Conservation (phyloP, 2,797 vertebrate genomes). For the Hemibagrus guttatus region DNA sequence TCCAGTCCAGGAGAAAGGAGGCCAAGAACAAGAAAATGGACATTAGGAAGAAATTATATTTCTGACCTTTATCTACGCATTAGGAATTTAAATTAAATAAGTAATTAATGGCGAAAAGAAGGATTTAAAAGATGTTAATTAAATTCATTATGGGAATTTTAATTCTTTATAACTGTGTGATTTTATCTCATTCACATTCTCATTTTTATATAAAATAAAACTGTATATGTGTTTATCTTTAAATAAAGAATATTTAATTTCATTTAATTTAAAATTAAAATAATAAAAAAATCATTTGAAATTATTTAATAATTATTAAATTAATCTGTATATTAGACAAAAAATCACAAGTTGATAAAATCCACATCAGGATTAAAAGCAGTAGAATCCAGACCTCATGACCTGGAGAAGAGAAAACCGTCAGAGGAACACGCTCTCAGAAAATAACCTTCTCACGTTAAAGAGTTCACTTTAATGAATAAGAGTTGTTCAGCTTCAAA, state of each 20-base stretch:
- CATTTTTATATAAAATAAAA: background rate
- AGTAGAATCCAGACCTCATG: background rate
- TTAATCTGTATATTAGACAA: too few species aligned
- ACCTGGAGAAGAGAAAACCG: background rate
- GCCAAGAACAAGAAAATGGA: background rate
- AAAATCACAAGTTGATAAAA: background rate
- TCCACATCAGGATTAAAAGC: background rate
- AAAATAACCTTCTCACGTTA: too few species aligned
- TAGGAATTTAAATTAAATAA: background rate
- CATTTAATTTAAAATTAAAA: background rate
- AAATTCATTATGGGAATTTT: background rate
- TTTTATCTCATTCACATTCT: background rate
- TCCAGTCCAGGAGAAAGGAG: background rate
- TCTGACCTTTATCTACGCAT: background rate
- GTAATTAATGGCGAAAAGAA: background rate
- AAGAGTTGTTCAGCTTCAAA: background rate
- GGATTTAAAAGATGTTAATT: background rate
- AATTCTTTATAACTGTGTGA: background rate
- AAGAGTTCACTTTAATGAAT: too few species aligned
- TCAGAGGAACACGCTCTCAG: background rate
- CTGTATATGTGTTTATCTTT: background rate
- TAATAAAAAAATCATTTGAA: too few species aligned
- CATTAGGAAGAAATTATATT: background rate
- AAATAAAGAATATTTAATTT: background rate
- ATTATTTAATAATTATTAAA: too few species aligned